Base-by-base conservation (phyloP, 2,888 invertebrate species). In the Automeris io region DNA sequence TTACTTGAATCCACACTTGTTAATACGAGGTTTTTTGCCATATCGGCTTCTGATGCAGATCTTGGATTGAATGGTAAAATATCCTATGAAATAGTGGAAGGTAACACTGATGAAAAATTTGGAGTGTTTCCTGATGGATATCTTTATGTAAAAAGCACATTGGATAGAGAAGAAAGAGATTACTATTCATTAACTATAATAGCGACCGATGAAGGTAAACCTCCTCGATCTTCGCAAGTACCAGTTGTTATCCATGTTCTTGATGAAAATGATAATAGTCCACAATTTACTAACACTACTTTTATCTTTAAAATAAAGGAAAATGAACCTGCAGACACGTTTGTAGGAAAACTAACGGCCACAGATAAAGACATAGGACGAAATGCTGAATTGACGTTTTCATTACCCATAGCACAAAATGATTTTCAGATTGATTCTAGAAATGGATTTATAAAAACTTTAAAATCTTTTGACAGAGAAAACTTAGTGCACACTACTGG, bases 261-360 rank as follows among this genome's bases (percentile, higher is more conserved):
- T 45, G 99, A 98, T 79, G 97, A 98, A 80, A 99, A 99, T 75
- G 98, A 99, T 78, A 97, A 98, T 72, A 91, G 93, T 19, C 99
- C 99, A 0, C 91, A 93, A 67, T 99, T 99, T 76, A 92, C 93
- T 2, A 96, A 98, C 57, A 90, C 91, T 19, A 95, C 95, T 9
- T 99, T 98, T 75, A 92, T 93, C 42, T 97, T 98, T 67, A 94
- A 91, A 70, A 91, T 98, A 11, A 91, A 93, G 37, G 96, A 97
- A 80, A 96, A 96, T 72, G 94, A 95, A 49, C 93, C 94, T 1
- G 90, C 93, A 0, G 95, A 95, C 70, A 94, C 96, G 0, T 97
- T 96, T 76, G 95, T 99, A 18, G 96, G 98, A 1, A 95, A 95
- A 74, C 82, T 99, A 46, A 91, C 93, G 9, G 98, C 98, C 0